A percentile compares a stretch with the other conserved stretches of the same genome.
Conservation (phyloP, 2,113 vertebrate genomes). For the Ctenomys sociabilis region DNA sequence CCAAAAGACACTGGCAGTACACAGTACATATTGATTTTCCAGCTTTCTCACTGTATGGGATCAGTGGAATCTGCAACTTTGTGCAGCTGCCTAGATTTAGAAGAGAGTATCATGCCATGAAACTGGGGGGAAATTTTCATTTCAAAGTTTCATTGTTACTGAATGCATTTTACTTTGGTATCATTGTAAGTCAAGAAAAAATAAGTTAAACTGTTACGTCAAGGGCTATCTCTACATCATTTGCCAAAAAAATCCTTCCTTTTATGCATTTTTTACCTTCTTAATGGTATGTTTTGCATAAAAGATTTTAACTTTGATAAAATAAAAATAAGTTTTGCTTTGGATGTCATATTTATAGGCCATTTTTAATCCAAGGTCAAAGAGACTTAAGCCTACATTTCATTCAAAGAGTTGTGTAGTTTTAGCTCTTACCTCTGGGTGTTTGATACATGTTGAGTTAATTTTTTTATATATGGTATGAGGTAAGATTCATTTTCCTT, state of each 20-base stretch:
- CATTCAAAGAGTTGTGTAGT: not conserved
- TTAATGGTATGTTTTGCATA: not conserved
- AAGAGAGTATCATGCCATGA: not conserved
- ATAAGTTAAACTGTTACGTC: not conserved
- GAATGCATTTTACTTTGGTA: not conserved
- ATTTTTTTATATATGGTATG: not conserved
- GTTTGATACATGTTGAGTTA: not conserved
- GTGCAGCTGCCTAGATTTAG: not conserved
- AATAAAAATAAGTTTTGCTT: not conserved
- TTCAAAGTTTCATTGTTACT: not conserved
- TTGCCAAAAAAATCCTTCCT: not conserved
- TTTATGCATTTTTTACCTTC: constrained; percentile 27
- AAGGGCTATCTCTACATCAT: not conserved
- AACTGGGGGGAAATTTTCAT: not conserved
- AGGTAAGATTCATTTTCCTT: not conserved
- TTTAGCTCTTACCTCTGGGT: not conserved
- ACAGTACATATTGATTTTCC: not conserved
- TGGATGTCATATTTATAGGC: not conserved
- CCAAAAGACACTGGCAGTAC: not conserved
- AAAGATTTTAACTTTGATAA: not conserved
- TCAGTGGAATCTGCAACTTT: not conserved
- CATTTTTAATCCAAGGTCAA: not conserved
- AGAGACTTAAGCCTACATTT: constrained; percentile 5
- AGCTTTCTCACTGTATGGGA: not conserved
- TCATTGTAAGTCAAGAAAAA: not conserved